Evolutionary conservation across 2,888 invertebrate genomes (phyloP), one percentile per base, ranked within the genome.

Genomic region (Melanchra persicariae): DNA sequence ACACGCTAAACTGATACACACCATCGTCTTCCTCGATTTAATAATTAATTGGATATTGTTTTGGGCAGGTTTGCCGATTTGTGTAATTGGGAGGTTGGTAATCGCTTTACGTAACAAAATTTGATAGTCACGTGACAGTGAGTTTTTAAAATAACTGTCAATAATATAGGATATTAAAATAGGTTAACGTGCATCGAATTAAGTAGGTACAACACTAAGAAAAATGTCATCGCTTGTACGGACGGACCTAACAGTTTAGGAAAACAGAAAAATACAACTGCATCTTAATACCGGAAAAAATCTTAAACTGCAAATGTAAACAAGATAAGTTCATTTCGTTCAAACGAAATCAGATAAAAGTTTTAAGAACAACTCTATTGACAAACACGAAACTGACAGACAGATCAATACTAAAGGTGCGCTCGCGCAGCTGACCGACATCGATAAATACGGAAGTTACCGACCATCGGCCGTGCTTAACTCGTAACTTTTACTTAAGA

Each of bases 1-100:
- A 60, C 63, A 68, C 51, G 55, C 57, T 54, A 60, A 73, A 66
- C 37, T 71, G 59, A 26, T 43, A 63, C 6, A 74, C 61, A 62
- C 24, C 43, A 47, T 51, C 45, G 60, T 45, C 55, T 67, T 57
- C 43, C 63, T 37, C 6, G 59, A n/a, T n/a, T 73, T 64, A 15
- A 30, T 30, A n/a, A 43, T 12, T 45, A 17, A 64, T 76, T 52
- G 6, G 26, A 47, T 2, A 51, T 45, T 17, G 34, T 40, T 51
- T 15, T 15, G 15, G 12, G 49, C 15, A 51, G 49, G 22, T 51
- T 51, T 45, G 34, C 52, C 24, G 22, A 54, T 30, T 66, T 47
- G 0, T 60, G 19, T 57, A 45, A 58, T 62, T 62, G 7, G 1
- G 40, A 4, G 19, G 63, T 52, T 22, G 3, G 24, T 59, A 34